Evolutionary conservation across 1,140 invertebrate genomes (phyloP).

Genomic region (Vanessa tameamea): DNA sequence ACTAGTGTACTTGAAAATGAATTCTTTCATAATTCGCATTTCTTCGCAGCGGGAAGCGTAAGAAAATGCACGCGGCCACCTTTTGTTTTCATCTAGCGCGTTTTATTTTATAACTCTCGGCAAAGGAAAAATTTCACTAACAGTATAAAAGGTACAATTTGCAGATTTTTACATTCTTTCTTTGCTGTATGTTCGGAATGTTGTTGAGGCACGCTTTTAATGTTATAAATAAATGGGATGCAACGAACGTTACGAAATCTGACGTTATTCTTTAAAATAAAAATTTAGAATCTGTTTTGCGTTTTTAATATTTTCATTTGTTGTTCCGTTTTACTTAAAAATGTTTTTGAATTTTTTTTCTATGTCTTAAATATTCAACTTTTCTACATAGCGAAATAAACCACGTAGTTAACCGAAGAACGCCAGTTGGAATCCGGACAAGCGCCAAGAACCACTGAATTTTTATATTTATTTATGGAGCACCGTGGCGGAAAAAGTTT

Average conservation of each 20-base stretch:
- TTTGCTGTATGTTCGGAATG: conserved; percentile 13
- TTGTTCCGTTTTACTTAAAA: not conserved
- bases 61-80: conserved; percentile 37
- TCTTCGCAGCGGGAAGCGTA: conserved; percentile 18
- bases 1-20: conserved; percentile 14
- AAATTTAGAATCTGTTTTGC: not conserved
- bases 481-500: no score
- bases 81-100: conserved; percentile 37
- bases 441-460: no score
- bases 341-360: not conserved
- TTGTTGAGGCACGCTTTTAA: conserved; percentile 19
- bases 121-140: conserved; percentile 36
- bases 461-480: no score
- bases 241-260: conserved; percentile 5
- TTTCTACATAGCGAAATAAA: no score
- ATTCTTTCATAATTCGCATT: conserved; percentile 31
- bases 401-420: no score
- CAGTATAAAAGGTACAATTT: conserved; percentile 32
- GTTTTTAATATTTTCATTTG: not conserved
- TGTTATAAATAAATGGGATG: conserved; percentile 36
- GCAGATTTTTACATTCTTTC: conserved; percentile 35
- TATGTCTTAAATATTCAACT: no score
- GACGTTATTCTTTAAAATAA: conserved; percentile 1
- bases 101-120: conserved; percentile 39
- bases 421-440: no score